These are phyloP conservation scores for Coccyzus lansbergi DNA, from an alignment of 2,797 vertebrate genomes.

Conservation along the genomic window DNA sequence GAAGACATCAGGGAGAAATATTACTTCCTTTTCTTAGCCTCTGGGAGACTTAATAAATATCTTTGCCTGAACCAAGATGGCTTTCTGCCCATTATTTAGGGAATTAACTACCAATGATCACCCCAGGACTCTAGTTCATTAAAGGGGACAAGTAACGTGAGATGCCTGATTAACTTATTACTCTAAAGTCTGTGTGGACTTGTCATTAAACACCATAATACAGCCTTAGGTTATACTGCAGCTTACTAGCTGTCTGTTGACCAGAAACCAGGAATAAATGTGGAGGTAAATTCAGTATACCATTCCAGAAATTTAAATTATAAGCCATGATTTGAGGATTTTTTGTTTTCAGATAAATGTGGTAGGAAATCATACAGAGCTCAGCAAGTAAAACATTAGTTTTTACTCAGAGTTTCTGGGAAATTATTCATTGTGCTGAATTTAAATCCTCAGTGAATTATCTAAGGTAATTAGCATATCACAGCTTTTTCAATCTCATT, in stretches of 20 bases:
- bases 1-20: not conserved
- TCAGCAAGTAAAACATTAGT: not conserved
- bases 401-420: not conserved
- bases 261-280: not conserved
- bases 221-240: not conserved
- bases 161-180: not conserved
- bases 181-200: not conserved
- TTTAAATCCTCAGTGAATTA: not conserved
- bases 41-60: slow-evolving; percentile 21
- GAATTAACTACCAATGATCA: not conserved
- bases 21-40: not conserved
- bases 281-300: not conserved
- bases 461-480: slow-evolving; percentile 1
- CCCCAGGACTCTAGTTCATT: not conserved
- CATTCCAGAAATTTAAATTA: not conserved
- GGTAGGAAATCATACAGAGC: not conserved
- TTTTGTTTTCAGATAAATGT: not conserved
- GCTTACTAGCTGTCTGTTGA: not conserved
- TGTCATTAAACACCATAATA: not conserved
- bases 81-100: not conserved
- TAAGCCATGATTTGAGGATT: not conserved
- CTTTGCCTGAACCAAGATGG: not conserved
- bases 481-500: not conserved
- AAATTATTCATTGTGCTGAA: not conserved
- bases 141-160: not conserved